phyloP scores from a whole-genome alignment of 2,888 invertebrate genomes.

The Drosophila antonietae region DNA sequence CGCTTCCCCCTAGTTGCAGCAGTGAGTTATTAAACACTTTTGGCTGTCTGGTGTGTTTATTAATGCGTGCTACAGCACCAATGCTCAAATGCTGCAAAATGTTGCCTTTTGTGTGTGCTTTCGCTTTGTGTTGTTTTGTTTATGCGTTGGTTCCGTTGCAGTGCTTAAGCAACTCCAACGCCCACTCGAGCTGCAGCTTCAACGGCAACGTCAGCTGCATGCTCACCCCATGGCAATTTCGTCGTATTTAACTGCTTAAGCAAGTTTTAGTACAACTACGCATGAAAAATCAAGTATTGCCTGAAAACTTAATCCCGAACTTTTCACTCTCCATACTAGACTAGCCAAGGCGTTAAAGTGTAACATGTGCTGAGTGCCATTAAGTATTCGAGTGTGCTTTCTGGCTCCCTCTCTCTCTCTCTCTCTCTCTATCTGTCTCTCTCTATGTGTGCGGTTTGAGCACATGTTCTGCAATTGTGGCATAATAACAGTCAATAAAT shows the following conservation, averaged over 20 bases:
- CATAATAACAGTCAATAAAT: conserved; percentile 9
- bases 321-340: conserved; percentile 22
- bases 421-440: neutral
- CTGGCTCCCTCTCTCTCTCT: neutral
- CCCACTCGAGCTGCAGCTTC: neutral
- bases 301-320: conserved; percentile 48
- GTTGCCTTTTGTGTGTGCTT: conserved; percentile 62
- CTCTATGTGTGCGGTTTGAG: conserved; percentile 1
- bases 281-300: conserved; percentile 64
- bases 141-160: conserved; percentile 57
- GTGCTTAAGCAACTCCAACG: neutral
- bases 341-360: conserved; percentile 34
- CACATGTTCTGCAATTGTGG: conserved; percentile 28
- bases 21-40: conserved; percentile 73
- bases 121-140: conserved; percentile 59
- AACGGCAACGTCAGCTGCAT: neutral
- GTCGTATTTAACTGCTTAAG: conserved; percentile 46
- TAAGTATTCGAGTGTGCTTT: conserved; percentile 1
- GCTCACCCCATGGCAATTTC: conserved; percentile 8
- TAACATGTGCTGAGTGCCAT: conserved; percentile 5
- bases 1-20: neutral
- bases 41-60: conserved; percentile 70
- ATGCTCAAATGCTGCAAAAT: conserved; percentile 47
- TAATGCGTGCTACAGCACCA: conserved; percentile 57
- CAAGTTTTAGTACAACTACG: conserved; percentile 40